Percentiles rank a stretch among this genome's conserved stretches.
Conservation (phyloP, 2,888 invertebrate genomes). For the Plagodis dolabraria region DNA sequence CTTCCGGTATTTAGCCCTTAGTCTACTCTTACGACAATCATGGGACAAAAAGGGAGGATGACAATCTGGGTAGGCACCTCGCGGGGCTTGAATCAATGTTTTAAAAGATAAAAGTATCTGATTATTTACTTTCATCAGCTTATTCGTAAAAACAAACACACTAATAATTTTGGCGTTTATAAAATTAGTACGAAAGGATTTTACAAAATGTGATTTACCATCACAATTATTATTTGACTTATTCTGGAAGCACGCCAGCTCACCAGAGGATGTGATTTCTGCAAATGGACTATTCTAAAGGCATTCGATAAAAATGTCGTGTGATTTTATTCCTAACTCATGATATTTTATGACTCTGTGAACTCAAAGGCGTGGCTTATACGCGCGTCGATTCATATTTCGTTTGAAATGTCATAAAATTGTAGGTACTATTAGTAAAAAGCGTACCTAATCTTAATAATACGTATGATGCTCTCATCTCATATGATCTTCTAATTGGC, state of each 20-base stretch:
- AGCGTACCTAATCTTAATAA: constrained; percentile 32
- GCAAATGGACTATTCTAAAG: constrained; percentile 27
- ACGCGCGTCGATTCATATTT: constrained; percentile 34
- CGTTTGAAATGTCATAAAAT: constrained; percentile 33
- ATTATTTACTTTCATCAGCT: too few species aligned
- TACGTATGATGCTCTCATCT: constrained; percentile 19
- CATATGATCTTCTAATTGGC: not conserved
- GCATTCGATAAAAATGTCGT: constrained; percentile 31
- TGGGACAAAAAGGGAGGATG: too few species aligned
- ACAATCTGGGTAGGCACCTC: too few species aligned
- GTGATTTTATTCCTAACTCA: constrained; percentile 37
- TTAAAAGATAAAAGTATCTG: too few species aligned
- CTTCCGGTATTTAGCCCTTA: too few species aligned
- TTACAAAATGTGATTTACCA: not conserved
- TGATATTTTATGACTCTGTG: constrained; percentile 36
- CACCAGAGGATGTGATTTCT: constrained; percentile 7
- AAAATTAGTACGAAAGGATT: too few species aligned
- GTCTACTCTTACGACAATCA: too few species aligned
- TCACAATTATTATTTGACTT: not conserved
- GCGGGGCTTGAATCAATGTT: too few species aligned
- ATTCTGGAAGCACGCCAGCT: constrained; percentile 22
- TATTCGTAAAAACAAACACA: too few species aligned
- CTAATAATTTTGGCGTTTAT: too few species aligned
- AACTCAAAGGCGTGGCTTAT: constrained; percentile 37
- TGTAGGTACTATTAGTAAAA: constrained; percentile 20